These are phyloP conservation scores for Tragelaphus buxtoni DNA, from an alignment of 2,113 vertebrate species.

Conservation along the genomic window DNA sequence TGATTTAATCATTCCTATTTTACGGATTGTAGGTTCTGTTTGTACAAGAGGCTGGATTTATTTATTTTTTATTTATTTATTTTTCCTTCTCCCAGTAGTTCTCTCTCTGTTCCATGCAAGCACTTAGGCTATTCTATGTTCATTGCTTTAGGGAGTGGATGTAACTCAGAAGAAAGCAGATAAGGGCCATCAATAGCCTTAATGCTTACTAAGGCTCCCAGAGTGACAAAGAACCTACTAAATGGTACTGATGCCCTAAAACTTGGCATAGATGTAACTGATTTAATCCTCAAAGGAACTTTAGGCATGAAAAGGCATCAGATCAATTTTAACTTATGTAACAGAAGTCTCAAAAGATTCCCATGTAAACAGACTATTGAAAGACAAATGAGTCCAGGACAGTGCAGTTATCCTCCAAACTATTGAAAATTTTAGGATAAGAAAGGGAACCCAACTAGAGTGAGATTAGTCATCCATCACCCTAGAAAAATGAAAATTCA, in stretches of 20 bases:
- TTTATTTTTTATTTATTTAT: not conserved
- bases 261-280: not conserved
- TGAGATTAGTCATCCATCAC: not conserved
- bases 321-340: not conserved
- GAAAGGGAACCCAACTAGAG: not conserved
- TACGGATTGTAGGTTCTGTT: not conserved
- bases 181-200: not conserved
- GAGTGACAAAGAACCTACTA: not conserved
- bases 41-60: not conserved
- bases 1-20: conserved; percentile 40
- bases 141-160: not conserved
- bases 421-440: not conserved
- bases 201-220: not conserved
- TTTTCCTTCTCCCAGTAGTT: not conserved
- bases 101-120: not conserved
- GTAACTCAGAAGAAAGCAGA: not conserved
- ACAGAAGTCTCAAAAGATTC: not conserved
- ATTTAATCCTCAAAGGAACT: not conserved
- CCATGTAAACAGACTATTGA: not conserved
- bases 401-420: not conserved
- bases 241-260: fast-evolving
- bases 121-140: not conserved
- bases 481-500: not conserved
- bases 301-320: fast-evolving
- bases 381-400: not conserved